Evolutionary conservation across 2,113 vertebrate species (phyloP).

Genomic region (Jacana jacana): DNA sequence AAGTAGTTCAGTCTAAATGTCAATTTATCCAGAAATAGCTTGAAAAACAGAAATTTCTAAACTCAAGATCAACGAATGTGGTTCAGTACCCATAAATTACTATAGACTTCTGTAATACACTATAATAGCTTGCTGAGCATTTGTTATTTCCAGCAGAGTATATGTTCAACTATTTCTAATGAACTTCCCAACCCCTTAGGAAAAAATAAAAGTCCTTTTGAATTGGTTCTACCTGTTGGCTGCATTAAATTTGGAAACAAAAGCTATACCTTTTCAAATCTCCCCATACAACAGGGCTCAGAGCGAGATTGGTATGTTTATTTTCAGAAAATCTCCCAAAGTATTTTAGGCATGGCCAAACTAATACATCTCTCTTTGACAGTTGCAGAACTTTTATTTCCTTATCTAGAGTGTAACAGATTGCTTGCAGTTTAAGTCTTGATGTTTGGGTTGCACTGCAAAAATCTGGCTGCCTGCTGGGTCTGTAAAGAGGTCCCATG

Average conservation of each 20-base stretch:
- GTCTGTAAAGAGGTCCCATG: constrained; percentile 57
- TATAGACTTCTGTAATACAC: not conserved
- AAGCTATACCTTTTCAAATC: constrained; percentile 23
- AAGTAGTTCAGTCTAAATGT: not conserved
- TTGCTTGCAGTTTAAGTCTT: constrained; percentile 46
- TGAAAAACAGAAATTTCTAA: not conserved
- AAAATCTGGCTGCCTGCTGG: constrained; percentile 58
- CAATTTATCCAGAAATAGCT: not conserved
- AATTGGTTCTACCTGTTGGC: constrained; percentile 35
- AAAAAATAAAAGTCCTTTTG: constrained; percentile 4
- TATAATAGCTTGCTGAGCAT: constrained; percentile 45
- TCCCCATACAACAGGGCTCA: not conserved
- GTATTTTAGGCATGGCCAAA: constrained; percentile 46
- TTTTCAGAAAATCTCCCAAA: constrained; percentile 56
- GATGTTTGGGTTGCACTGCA: constrained; percentile 23
- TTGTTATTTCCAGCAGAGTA: constrained; percentile 54
- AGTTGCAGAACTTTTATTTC: constrained; percentile 55
- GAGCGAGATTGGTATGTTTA: constrained; percentile 22
- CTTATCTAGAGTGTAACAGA: constrained; percentile 43
- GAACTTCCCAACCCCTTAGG: not conserved
- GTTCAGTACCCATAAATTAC: not conserved
- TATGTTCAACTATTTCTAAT: constrained; percentile 46
- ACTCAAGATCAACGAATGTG: not conserved
- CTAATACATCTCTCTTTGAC: constrained; percentile 56
- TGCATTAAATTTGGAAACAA: constrained; percentile 29